phyloP scores from a whole-genome alignment of 1,140 invertebrate genomes.

The Lordiphosa collinella region DNA sequence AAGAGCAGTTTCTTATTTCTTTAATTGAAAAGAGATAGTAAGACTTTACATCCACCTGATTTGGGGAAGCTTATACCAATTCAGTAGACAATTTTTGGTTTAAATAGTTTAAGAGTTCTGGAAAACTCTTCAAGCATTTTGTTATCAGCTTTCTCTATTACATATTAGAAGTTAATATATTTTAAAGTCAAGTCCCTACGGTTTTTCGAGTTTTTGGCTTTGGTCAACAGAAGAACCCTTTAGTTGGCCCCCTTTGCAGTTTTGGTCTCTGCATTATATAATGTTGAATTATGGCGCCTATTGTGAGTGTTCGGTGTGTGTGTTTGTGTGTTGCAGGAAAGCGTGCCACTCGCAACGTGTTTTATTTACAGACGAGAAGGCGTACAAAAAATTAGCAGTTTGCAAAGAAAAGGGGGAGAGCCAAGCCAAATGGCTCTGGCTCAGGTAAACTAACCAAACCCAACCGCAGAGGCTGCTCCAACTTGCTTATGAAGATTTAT shows the following conservation, averaged over 20 bases:
- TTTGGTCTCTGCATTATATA: slow-evolving; percentile 59
- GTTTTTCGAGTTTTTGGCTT: too few relatives aligned
- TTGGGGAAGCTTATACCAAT: too few relatives aligned
- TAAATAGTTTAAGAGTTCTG: too few relatives aligned
- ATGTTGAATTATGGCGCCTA: slow-evolving; percentile 69
- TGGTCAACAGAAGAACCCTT: neutral
- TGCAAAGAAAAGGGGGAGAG: neutral
- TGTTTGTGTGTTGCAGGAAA: slow-evolving; percentile 17
- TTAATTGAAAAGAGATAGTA: too few relatives aligned
- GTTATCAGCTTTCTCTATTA: too few relatives aligned
- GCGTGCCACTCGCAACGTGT: slow-evolving; percentile 63
- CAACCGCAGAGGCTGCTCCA: slow-evolving; percentile 44
- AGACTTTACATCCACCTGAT: too few relatives aligned
- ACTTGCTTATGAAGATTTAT: slow-evolving; percentile 74
- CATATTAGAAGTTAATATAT: too few relatives aligned
- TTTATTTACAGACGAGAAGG: slow-evolving; percentile 61
- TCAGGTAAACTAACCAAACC: slow-evolving; percentile 56
- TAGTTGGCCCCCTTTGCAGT: slow-evolving; percentile 17
- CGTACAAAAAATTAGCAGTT: slow-evolving; percentile 68
- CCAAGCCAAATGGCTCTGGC: slow-evolving; percentile 54
- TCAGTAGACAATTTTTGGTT: too few relatives aligned
- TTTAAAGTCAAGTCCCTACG: too few relatives aligned
- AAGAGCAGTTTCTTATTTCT: too few relatives aligned
- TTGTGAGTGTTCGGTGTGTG: slow-evolving; percentile 30
- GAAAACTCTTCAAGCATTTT: too few relatives aligned